Evolutionary conservation across 2,888 invertebrate species (phyloP).

Genomic region (Chrysolina americana): DNA sequence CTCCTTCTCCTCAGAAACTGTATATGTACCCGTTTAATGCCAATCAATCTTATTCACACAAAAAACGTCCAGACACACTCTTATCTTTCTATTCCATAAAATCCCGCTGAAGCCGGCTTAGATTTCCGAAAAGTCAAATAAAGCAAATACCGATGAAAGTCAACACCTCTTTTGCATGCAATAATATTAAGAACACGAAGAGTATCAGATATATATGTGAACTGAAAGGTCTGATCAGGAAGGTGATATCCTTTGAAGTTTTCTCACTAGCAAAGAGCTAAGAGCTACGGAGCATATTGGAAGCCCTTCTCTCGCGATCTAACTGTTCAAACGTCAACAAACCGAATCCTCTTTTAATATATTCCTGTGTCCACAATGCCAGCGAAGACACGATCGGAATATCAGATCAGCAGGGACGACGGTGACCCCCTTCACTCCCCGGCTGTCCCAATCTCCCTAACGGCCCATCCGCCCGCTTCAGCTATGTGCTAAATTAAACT

Average conservation of each 20-base stretch:
- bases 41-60: not conserved
- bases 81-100: not conserved
- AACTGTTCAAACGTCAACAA: slow-evolving; percentile 69
- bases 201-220: slow-evolving; percentile 50
- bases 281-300: slow-evolving; percentile 46
- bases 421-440: slow-evolving; percentile 51
- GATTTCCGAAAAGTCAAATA: slow-evolving; percentile 26
- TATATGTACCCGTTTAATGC: not conserved
- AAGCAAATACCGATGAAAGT: slow-evolving; percentile 33
- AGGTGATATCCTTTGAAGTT: slow-evolving; percentile 63
- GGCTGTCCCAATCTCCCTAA: slow-evolving; percentile 55
- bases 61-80: slow-evolving; percentile 16
- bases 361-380: slow-evolving; percentile 70
- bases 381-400: slow-evolving; percentile 68
- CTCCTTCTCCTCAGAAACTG: too few species aligned
- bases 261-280: slow-evolving; percentile 55
- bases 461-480: slow-evolving; percentile 61
- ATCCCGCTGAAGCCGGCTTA: slow-evolving; percentile 3
- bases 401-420: slow-evolving; percentile 63
- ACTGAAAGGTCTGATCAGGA: slow-evolving; percentile 55
- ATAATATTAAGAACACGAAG: slow-evolving; percentile 48
- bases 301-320: slow-evolving; percentile 56
- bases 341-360: slow-evolving; percentile 70
- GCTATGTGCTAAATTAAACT: slow-evolving; percentile 71
- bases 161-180: slow-evolving; percentile 41